Base-by-base conservation (phyloP, 1,140 invertebrate genomes). In the Drosophila lacteicornis region DNA sequence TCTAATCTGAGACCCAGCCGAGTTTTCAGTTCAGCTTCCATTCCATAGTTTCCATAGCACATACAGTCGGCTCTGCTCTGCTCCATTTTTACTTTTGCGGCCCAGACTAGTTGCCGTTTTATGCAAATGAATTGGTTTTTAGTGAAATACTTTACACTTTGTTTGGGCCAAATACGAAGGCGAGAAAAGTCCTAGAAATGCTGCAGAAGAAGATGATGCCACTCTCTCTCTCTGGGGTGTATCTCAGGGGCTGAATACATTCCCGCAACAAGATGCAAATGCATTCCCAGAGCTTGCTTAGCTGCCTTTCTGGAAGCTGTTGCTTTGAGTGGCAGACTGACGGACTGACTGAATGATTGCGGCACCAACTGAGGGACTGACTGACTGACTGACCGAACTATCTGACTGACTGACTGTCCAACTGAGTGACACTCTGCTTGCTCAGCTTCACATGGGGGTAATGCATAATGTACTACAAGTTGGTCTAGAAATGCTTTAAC, bases 111-210 rank as follows among this genome's bases (percentile, higher is more conserved):
- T 84, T 88, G 81, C 78, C 60, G 70, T 85, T 90, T 82, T 90
- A 90, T 90, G 85, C 86, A 90, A 90, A 90, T 90, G 86, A 90
- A 90, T 90, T 90, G 85, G 85, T 90, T 82, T 90, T 85, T 82
- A 84, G 79, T 88, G 85, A 85, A 90, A 90, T 88, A 79, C 85
- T 90, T 85, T 58, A 82, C 82, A 86, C 82, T 86, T 79, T 85
- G 82, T 75, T 71, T 45, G 25, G 33, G 13, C 55, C 38, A 46
- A 68, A 49, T 25, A 40, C 25, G 33, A 30, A 19, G 47, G 61
- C 30, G 30, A 25, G 38, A 38, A 45, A 47, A 6, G 25, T 38
- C 17, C 4, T 13, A 25, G 15, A 9, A 27, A 19, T 7, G 38
- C 25, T 25, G 22, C 3, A 25, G 15, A 25, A 25, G 12, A 45